Base-by-base conservation (phyloP, 2,113 vertebrate species). In the Macheiramphus alcinus region DNA sequence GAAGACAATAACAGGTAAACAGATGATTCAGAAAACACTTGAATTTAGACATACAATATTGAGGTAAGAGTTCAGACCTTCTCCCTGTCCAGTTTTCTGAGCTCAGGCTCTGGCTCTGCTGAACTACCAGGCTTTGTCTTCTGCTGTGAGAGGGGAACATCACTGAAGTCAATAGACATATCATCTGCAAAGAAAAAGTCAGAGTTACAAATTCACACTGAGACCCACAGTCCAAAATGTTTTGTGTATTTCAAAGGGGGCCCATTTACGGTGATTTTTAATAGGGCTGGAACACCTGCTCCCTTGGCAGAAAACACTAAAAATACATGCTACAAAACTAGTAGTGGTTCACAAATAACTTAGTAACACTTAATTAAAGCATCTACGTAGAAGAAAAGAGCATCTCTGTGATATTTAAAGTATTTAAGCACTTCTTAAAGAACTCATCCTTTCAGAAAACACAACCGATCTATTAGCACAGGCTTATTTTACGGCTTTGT, bases 1-100 rank as follows among this genome's bases (percentile, higher is more conserved):
- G 23, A 70, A 90, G 48, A 56, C 36, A 65, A 10, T 61, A 55
- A 38, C 18, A 86, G 34, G 27, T 45, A 80, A 83, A 71, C 8
- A 72, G 87, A 56, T n/a, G 36, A 88, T 59, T 72, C 29, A 32
- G 22, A 22, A 80, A 88, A 71, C 29, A 47, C 16, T 12, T n/a
- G 3, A 75, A 48, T 71, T 75, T 62, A 82, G 47, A 21, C 4
- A 15, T 6, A 38, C 0, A 0, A 31, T 29, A 53, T 2, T 62
- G 42, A 88, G 27, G 43, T 42, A 29, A 53, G 36, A 26, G 25
- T 59, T 59, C 8, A 10, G 7, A n/a, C 63, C 58, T 80, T 63
- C 27, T 71, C 26, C 32, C 17, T 58, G 6, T 59, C 76, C 25
- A 25, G 18, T 38, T 43, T 63, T 56, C 27, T 66, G 48, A 55